Percentiles rank a stretch among this genome's conserved stretches.
Conservation (phyloP, 2,113 vertebrate species). For the Pelmatolapia mariae region DNA sequence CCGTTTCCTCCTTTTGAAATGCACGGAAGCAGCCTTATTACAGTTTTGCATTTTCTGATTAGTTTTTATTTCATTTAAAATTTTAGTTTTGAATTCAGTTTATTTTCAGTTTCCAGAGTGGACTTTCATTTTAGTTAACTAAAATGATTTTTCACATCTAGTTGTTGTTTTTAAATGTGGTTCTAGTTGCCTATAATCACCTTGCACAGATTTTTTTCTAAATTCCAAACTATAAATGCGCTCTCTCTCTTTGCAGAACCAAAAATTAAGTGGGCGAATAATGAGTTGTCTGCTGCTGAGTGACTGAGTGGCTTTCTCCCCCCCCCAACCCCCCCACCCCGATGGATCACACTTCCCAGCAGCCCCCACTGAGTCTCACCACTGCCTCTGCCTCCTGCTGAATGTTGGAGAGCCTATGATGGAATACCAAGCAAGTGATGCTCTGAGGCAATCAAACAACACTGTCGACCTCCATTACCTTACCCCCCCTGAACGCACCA, state of each 20-base stretch:
- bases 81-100: not conserved
- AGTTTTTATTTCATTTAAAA: not conserved
- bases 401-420: slow-evolving; percentile 38
- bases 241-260: not conserved
- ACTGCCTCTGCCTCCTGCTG: not conserved
- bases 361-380: not conserved
- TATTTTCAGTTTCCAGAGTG: not conserved
- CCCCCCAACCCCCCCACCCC: not conserved
- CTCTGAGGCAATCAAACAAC: slow-evolving; percentile 20
- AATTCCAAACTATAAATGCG: not conserved
- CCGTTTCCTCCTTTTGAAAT: not conserved
- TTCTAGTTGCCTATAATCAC: not conserved
- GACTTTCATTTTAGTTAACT: not conserved
- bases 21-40: not conserved
- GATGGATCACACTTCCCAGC: not conserved
- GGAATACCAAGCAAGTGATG: slow-evolving; percentile 29
- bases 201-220: not conserved
- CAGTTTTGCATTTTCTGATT: not conserved
- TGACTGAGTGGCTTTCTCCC: not conserved
- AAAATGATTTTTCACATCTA: not conserved
- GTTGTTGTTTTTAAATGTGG: not conserved
- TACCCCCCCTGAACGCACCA: not conserved
- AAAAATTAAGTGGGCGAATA: not conserved
- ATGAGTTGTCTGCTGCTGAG: not conserved
- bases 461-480: not conserved